A percentile compares a stretch with the other conserved stretches of the same genome.
Evolutionary conservation across 2,797 vertebrate genomes (phyloP).

Genomic region (Arctocebus calabarensis): DNA sequence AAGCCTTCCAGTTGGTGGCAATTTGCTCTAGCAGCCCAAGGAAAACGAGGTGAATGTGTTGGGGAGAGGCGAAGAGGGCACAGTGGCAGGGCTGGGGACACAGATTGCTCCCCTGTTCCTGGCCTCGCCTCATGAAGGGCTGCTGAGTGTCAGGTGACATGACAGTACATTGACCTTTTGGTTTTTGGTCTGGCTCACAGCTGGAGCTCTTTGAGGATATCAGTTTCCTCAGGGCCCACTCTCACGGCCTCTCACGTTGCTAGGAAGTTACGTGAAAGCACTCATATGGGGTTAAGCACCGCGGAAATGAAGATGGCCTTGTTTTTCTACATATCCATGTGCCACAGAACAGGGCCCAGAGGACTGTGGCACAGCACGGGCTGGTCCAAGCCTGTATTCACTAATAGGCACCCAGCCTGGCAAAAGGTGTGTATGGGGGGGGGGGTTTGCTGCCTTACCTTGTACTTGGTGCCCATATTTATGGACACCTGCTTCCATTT

Average conservation of each 20-base stretch:
- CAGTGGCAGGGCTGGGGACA: background rate
- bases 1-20: background rate
- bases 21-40: background rate
- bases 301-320: background rate
- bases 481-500: background rate
- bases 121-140: background rate
- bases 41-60: background rate
- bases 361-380: accelerated
- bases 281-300: accelerated
- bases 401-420: accelerated
- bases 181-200: background rate
- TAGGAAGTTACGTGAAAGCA: background rate
- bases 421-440: background rate
- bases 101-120: background rate
- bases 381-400: background rate
- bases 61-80: background rate
- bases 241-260: background rate
- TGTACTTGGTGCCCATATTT: slow-evolving; percentile 79
- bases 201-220: background rate
- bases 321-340: background rate
- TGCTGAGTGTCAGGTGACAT: background rate
- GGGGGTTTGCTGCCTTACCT: slow-evolving; percentile 52
- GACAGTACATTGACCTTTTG: background rate
- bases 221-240: background rate
- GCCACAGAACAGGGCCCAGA: accelerated